Conservation (phyloP, 1,140 invertebrate genomes). For the Eciton burchellii region DNA sequence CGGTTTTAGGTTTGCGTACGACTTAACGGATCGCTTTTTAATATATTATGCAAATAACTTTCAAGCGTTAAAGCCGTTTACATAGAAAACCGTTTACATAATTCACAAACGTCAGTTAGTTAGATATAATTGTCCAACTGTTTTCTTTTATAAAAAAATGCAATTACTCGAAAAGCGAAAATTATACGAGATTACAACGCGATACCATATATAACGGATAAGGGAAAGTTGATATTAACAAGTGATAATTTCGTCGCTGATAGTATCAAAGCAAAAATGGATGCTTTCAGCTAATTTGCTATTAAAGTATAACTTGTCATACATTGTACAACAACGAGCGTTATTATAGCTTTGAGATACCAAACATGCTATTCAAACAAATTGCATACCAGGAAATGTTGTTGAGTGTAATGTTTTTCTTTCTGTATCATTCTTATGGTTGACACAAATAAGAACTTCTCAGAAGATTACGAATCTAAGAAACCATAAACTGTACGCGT, state of each 20-base stretch:
- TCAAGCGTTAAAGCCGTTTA: slow-evolving; percentile 35
- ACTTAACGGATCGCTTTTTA: slow-evolving; percentile 27
- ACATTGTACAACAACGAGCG: background rate
- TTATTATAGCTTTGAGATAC: background rate
- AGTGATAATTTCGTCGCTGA: background rate
- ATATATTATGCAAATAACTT: slow-evolving; percentile 34
- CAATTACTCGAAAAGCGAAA: slow-evolving; percentile 30
- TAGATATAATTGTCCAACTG: slow-evolving; percentile 31
- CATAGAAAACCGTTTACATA: slow-evolving; percentile 14
- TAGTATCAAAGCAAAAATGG: background rate
- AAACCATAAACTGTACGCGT: background rate
- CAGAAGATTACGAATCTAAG: slow-evolving; percentile 10
- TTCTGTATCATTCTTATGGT: background rate
- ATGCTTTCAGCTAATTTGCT: background rate
- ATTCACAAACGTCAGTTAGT: slow-evolving; percentile 30
- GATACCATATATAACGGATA: background rate
- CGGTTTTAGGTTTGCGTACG: background rate
- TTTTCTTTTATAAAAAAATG: slow-evolving; percentile 34
- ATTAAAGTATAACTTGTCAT: slow-evolving; percentile 1
- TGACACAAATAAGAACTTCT: background rate
- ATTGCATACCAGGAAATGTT: slow-evolving; percentile 5
- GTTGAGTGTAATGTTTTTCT: background rate
- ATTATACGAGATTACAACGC: slow-evolving; percentile 9
- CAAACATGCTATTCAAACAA: background rate
- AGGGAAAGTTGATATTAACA: slow-evolving; percentile 13